Evolutionary conservation across 1,140 invertebrate species (phyloP), one percentile per base, ranked within the genome.

Genomic region (Lasaia peninsularis): DNA sequence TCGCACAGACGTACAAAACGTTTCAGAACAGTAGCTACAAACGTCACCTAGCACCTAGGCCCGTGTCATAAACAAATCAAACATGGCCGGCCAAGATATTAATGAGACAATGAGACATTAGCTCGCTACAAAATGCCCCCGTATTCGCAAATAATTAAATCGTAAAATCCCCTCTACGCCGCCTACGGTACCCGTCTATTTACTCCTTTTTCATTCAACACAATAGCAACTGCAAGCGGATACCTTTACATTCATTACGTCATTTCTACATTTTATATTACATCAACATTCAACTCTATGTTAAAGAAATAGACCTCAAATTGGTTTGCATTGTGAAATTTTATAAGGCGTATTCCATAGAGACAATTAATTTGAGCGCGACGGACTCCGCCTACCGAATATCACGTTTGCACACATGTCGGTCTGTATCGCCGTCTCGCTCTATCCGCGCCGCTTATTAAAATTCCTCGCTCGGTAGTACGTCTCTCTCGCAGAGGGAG

Each of bases 171-270:
- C 83, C 80, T 83, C 85, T 79, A 84, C 78, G 71, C 80, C 80
- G 80, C 79, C 81, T 78, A 78, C 86, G 72, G 77, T 75, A 74
- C 69, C 68, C 64, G 65, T 83, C 80, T 86, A 86, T 88, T 88
- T 88, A 88, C 86, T 88, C 80, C 86, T 88, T 88, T 88, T 88
- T 88, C 82, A 87, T 87, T 87, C 82, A 88, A 80, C 82, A 88
- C 83, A 87, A 88, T 86, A 86, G 78, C 78, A 60, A 72, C 78
- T 86, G 82, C 84, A 87, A 85, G 83, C 75, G 65, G 69, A 79
- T 57, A 62, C 62, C 33, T 60, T 60, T 61, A 60, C 60, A 56
- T 71, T 50, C 62, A 58, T 69, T 73, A 86, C 73, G 65, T 69
- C 73, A 64, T 63, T 76, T 72, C 56, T 69, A 60, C 65, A 10